Evolutionary conservation across 1,140 invertebrate species (phyloP).

Genomic region (Zaprionus vittiger): DNA sequence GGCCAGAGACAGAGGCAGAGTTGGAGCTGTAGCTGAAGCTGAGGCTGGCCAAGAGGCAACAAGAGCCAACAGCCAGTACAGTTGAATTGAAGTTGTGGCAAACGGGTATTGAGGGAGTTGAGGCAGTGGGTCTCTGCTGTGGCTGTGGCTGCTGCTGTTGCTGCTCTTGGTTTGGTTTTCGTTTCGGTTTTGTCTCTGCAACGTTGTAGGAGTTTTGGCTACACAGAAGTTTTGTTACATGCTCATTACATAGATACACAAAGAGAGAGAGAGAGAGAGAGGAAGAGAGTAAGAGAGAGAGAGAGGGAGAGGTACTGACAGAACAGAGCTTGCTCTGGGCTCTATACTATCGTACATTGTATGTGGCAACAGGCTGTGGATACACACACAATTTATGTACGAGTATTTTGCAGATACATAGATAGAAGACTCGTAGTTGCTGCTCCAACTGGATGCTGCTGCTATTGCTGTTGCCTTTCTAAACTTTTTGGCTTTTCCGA

Average conservation of each 20-base stretch:
- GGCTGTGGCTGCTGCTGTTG: slow-evolving; percentile 1
- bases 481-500: slow-evolving; percentile 77
- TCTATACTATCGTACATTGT: slow-evolving; percentile 55
- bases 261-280: slow-evolving; percentile 17
- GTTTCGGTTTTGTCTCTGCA: slow-evolving; percentile 63
- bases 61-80: slow-evolving; percentile 62
- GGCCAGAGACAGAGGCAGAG: slow-evolving; percentile 19
- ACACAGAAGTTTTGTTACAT: slow-evolving; percentile 81
- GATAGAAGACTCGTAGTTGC: slow-evolving; percentile 51
- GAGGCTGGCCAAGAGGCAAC: slow-evolving; percentile 11
- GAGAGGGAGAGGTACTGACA: slow-evolving; percentile 5
- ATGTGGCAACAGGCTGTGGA: slow-evolving; percentile 61
- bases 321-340: slow-evolving; percentile 9
- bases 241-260: slow-evolving; percentile 78
- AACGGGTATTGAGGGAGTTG: slow-evolving; percentile 78
- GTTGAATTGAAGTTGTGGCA: slow-evolving; percentile 76
- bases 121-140: slow-evolving; percentile 41
- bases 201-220: slow-evolving; percentile 79
- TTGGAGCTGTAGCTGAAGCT: background rate
- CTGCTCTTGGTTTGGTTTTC: slow-evolving; percentile 36
- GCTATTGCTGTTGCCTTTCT: slow-evolving; percentile 62
- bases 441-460: slow-evolving; percentile 38
- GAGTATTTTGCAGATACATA: slow-evolving; percentile 63
- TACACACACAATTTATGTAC: slow-evolving; percentile 70
- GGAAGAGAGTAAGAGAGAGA: background rate